phyloP scores from a whole-genome alignment of 2,888 invertebrate genomes.

The Nemoura dubitans region DNA sequence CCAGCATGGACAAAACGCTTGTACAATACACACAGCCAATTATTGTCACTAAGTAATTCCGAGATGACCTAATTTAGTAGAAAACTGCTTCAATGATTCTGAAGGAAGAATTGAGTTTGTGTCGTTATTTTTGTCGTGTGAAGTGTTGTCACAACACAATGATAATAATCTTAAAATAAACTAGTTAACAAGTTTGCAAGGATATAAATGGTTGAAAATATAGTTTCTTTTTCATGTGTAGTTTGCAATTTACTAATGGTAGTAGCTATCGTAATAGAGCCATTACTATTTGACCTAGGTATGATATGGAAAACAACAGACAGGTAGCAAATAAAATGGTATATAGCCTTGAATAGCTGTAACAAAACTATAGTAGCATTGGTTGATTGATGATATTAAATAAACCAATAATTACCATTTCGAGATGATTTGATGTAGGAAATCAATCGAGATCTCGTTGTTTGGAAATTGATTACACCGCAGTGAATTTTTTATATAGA shows the following conservation, averaged over 20 bases:
- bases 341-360: too few species aligned
- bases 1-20: not conserved
- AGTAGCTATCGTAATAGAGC: not conserved
- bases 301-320: not conserved
- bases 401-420: too few species aligned
- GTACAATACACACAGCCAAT: not conserved
- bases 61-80: not conserved
- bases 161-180: not conserved
- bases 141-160: not conserved
- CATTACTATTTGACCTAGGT: too few species aligned
- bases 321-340: not conserved
- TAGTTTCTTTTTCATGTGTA: not conserved
- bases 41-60: not conserved
- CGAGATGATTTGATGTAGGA: too few species aligned
- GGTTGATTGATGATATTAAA: too few species aligned
- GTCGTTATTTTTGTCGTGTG: not conserved
- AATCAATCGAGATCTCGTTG: not conserved
- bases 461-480: not conserved
- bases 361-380: too few species aligned
- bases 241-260: not conserved
- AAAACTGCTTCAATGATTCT: not conserved
- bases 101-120: not conserved
- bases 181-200: not conserved
- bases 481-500: not conserved
- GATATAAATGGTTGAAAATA: not conserved